These are phyloP conservation scores for Copsychus sechellarum DNA, from an alignment of 2,113 vertebrate species.

Conservation along the genomic window DNA sequence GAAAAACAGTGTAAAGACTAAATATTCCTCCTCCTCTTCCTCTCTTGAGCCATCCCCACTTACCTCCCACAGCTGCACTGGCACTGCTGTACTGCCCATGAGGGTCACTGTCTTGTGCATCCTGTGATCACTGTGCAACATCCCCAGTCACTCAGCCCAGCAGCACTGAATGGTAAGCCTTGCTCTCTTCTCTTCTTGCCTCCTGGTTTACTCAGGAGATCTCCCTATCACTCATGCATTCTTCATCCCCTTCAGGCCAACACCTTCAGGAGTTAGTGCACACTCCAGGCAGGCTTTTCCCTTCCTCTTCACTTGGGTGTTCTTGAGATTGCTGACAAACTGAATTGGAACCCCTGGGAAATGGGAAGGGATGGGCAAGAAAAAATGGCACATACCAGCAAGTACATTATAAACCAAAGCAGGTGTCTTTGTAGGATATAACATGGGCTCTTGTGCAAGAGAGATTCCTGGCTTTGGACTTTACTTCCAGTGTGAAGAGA, in stretches of 20 bases:
- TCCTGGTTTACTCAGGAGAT: slow-evolving; percentile 51
- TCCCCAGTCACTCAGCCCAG: slow-evolving; percentile 60
- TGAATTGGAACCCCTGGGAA: slow-evolving; percentile 64
- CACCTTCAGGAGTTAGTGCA: slow-evolving; percentile 72
- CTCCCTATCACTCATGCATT: slow-evolving; percentile 52
- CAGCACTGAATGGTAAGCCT: slow-evolving; percentile 67
- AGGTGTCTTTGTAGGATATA: not conserved
- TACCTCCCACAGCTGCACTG: slow-evolving; percentile 66
- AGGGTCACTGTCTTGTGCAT: slow-evolving; percentile 62
- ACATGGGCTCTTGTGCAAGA: not conserved
- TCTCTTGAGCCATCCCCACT: not conserved
- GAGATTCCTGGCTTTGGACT: not conserved
- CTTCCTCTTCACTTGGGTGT: slow-evolving; percentile 62
- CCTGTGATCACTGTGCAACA: slow-evolving; percentile 33
- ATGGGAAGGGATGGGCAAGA: not conserved
- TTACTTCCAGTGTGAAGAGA: not conserved
- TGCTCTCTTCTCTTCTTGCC: slow-evolving; percentile 58
- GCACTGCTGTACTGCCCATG: slow-evolving; percentile 63
- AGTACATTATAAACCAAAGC: not conserved
- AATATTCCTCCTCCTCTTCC: not conserved
- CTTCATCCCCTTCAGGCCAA: slow-evolving; percentile 64
- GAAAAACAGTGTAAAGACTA: not conserved
- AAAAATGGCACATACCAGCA: not conserved
- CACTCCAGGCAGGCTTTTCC: slow-evolving; percentile 62
- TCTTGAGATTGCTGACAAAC: slow-evolving; percentile 72